phyloP scores from a whole-genome alignment of 2,113 vertebrate species.

The Prionailurus viverrinus region DNA sequence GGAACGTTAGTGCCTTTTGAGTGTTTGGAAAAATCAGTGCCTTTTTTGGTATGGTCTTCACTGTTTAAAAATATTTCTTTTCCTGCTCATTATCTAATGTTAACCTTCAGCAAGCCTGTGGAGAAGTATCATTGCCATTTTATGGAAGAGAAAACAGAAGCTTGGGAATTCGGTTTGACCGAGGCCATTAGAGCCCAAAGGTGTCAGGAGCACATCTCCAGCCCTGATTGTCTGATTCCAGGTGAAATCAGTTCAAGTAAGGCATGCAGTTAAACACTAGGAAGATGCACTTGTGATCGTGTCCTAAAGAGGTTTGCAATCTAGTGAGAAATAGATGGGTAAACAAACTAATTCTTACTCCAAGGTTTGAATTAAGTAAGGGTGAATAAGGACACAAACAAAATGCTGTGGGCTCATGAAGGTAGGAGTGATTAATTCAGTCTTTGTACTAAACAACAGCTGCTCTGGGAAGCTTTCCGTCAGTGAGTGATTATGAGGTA shows the following conservation, averaged over 20 bases:
- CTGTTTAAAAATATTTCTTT: neutral
- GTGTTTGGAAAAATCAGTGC: neutral
- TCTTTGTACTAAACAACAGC: conserved; percentile 65
- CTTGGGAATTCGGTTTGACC: neutral
- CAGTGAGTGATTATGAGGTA: neutral
- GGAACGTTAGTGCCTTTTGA: neutral
- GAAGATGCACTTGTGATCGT: neutral
- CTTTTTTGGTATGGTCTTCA: neutral
- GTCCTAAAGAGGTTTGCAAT: neutral
- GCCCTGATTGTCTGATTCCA: neutral
- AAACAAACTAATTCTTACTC: conserved; percentile 55
- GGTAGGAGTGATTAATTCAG: conserved; percentile 40
- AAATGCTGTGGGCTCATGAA: neutral
- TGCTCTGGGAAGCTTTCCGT: conserved; percentile 12
- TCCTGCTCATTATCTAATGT: neutral
- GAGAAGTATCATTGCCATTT: neutral
- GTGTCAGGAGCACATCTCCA: neutral
- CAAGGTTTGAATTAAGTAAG: conserved; percentile 21
- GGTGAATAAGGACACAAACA: conserved; percentile 54
- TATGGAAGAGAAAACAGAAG: neutral
- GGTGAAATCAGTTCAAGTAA: neutral
- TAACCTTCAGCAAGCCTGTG: neutral
- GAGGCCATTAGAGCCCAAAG: neutral
- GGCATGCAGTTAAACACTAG: neutral
- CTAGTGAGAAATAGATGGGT: conserved; percentile 3